Evolutionary conservation across 2,888 invertebrate species (phyloP).

Genomic region (Watsonalla cultraria): DNA sequence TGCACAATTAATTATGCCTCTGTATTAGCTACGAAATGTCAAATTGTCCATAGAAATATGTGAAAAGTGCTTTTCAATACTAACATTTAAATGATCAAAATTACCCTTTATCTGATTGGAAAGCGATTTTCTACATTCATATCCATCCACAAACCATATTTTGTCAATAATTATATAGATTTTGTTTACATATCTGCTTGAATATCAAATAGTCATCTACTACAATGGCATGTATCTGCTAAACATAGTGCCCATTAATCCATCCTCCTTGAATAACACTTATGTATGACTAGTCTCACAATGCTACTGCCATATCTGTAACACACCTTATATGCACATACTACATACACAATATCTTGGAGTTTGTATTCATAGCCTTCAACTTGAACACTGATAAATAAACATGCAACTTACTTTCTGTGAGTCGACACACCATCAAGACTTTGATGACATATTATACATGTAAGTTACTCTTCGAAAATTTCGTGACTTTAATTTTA

Average conservation of each 20-base stretch:
- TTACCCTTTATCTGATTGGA: too few species aligned
- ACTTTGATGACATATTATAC: not conserved
- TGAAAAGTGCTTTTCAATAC: too few species aligned
- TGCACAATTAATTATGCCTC: not conserved
- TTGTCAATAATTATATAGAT: too few species aligned
- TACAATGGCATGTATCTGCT: not conserved
- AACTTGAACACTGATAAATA: conserved; percentile 25
- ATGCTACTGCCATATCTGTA: conserved; percentile 35
- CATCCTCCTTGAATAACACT: conserved; percentile 29
- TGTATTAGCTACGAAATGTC: not conserved
- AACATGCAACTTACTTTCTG: not conserved
- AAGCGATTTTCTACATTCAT: too few species aligned
- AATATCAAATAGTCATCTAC: too few species aligned
- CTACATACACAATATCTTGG: conserved; percentile 9
- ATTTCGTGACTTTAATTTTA: too few species aligned
- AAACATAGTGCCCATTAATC: not conserved
- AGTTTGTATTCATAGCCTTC: conserved; percentile 30
- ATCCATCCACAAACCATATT: too few species aligned
- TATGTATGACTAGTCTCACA: conserved; percentile 30
- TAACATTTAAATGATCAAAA: too few species aligned
- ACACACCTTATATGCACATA: conserved; percentile 23
- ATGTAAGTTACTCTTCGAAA: too few species aligned
- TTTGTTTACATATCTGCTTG: too few species aligned
- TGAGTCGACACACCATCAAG: not conserved
- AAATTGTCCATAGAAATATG: too few species aligned